A percentile compares a stretch with the other conserved stretches of the same genome.
These are phyloP conservation scores for Turritopsis dohrnii DNA, from an alignment of 30 jellyfish, hydroid and myxozoan genomes.

Conservation along the genomic window DNA sequence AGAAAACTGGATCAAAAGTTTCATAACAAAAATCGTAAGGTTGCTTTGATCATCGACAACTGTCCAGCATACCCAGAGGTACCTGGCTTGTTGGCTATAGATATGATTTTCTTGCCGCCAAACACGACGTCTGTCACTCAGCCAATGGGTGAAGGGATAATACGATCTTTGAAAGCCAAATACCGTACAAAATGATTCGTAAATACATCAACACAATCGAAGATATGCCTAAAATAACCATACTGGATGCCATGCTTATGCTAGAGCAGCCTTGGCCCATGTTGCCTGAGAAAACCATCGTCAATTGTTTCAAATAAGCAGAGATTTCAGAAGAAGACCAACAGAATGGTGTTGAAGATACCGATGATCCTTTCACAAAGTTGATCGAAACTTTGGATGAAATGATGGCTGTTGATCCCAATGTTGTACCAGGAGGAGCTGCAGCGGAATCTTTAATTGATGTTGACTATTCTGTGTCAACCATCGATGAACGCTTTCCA, in stretches of 20 bases:
- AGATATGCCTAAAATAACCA: background rate
- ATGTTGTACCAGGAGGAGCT: too few species aligned
- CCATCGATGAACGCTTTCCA: background rate
- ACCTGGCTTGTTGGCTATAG: conserved; percentile 27
- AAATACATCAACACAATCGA: background rate
- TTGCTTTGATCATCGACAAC: conserved; percentile 3
- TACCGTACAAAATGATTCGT: background rate
- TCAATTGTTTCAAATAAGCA: conserved; percentile 7
- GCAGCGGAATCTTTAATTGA: too few species aligned
- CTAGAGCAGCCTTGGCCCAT: background rate
- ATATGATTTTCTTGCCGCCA: conserved; percentile 1
- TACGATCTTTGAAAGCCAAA: too few species aligned
- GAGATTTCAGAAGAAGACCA: background rate
- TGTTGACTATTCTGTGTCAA: background rate
- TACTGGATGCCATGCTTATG: conserved; percentile 4
- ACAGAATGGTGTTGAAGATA: background rate
- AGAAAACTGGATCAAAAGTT: background rate
- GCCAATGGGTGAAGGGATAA: conserved; percentile 5
- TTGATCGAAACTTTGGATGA: too few species aligned
- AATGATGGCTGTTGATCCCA: too few species aligned
- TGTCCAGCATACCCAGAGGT: conserved; percentile 4
- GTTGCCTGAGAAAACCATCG: background rate
- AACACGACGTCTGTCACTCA: background rate
- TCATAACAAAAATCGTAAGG: background rate
- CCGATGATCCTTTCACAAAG: too few species aligned